These are phyloP conservation scores for Pachydiplax longipennis DNA, from an alignment of 2,888 invertebrate genomes.

Conservation along the genomic window DNA sequence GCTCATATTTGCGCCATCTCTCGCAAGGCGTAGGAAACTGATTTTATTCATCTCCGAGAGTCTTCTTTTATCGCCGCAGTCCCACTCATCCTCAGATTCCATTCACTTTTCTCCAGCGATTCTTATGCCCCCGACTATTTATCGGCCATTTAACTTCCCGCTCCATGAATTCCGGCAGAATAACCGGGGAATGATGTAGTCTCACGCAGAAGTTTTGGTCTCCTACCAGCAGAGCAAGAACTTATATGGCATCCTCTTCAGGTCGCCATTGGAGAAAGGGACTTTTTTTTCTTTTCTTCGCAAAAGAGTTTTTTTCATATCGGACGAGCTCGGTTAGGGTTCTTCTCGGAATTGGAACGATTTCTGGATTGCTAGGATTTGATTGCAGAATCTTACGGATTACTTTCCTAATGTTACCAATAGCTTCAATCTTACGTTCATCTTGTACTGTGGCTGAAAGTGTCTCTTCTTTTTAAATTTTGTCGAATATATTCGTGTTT, in stretches of 20 bases:
- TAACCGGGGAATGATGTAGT: conserved; percentile 1
- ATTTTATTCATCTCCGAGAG: not conserved
- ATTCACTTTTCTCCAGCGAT: not conserved
- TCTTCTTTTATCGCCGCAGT: not conserved
- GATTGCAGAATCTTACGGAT: too few species aligned
- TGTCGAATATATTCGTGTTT: too few species aligned
- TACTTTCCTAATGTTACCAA: too few species aligned
- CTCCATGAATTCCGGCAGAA: conserved; percentile 19
- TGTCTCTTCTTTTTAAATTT: too few species aligned
- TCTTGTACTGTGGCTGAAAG: too few species aligned
- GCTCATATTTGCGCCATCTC: not conserved
- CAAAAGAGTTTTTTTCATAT: not conserved
- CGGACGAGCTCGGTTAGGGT: too few species aligned
- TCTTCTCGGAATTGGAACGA: too few species aligned
- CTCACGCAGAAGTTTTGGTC: not conserved
- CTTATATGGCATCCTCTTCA: not conserved
- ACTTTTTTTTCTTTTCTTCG: not conserved
- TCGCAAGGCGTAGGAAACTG: not conserved
- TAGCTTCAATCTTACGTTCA: too few species aligned
- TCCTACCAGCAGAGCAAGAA: not conserved
- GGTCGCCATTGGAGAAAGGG: not conserved
- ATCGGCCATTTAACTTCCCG: not conserved
- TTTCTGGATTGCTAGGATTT: too few species aligned
- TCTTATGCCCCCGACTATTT: not conserved
- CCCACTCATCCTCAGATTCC: not conserved